Conservation (phyloP, 1,140 invertebrate genomes). For the Lordiphosa collinella region DNA sequence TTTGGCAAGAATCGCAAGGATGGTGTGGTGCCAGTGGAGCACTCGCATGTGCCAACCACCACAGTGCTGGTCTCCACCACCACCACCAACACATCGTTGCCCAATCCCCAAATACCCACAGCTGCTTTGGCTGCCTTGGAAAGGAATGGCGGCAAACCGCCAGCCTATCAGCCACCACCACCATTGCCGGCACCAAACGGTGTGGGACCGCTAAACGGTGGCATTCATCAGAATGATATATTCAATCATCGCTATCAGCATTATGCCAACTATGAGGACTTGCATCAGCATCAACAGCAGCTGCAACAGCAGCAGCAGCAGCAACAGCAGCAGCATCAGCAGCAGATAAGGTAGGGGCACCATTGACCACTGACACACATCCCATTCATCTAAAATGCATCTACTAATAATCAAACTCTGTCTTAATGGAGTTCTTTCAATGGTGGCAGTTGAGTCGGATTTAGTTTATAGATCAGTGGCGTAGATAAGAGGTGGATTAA, state of each 20-base stretch:
- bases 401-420: constrained; percentile 30
- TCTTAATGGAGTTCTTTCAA: background rate
- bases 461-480: too few species aligned
- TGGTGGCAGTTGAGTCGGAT: too few species aligned
- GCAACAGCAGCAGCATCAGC: constrained; percentile 80
- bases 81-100: constrained; percentile 14
- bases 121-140: constrained; percentile 69
- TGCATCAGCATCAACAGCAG: constrained; percentile 83
- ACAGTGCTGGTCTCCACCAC: constrained; percentile 34
- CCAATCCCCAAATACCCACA: constrained; percentile 51
- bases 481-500: too few species aligned
- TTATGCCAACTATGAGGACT: constrained; percentile 91
- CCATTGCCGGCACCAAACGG: constrained; percentile 68
- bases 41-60: constrained; percentile 51
- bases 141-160: constrained; percentile 61
- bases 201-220: constrained; percentile 43
- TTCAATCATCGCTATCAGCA: constrained; percentile 84
- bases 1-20: constrained; percentile 90
- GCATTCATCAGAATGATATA: constrained; percentile 78
- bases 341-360: constrained; percentile 1
- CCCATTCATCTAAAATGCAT: constrained; percentile 9
- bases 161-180: constrained; percentile 76
- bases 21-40: constrained; percentile 79
- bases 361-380: constrained; percentile 1
- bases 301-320: constrained; percentile 83